A percentile compares a stretch with the other conserved stretches of the same genome.
Conservation (phyloP, 2,113 vertebrate genomes). For the Entomyzon cyanotis region DNA sequence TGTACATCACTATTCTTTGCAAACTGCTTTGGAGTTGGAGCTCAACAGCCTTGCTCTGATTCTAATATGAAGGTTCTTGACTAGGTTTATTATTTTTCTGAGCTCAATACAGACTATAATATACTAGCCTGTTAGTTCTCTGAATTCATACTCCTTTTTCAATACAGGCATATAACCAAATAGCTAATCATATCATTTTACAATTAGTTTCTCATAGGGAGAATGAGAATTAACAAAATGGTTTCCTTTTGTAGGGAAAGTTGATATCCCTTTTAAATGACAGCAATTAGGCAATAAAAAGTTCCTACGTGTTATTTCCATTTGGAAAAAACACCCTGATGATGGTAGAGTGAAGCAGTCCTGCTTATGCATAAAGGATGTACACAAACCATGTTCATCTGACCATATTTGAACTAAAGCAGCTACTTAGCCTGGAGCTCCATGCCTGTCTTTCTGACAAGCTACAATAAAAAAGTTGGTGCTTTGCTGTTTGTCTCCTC, state of each 20-base stretch:
- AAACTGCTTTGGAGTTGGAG: neutral
- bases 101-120: neutral
- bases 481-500: neutral
- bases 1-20: neutral
- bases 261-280: neutral
- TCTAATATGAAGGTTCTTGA: neutral
- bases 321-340: neutral
- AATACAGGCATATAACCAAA: neutral
- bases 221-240: neutral
- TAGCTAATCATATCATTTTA: neutral
- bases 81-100: neutral
- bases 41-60: neutral
- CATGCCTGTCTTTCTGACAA: neutral
- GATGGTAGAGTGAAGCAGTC: neutral
- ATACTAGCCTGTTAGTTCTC: neutral
- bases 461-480: neutral
- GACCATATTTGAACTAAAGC: neutral
- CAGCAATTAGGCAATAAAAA: neutral
- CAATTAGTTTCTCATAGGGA: neutral
- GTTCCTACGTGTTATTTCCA: neutral
- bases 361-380: neutral
- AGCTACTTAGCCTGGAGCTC: neutral
- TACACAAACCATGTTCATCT: neutral
- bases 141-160: neutral
- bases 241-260: neutral